Base-by-base conservation (phyloP, 2,113 vertebrate genomes). In the Melanostigma gelatinosum region DNA sequence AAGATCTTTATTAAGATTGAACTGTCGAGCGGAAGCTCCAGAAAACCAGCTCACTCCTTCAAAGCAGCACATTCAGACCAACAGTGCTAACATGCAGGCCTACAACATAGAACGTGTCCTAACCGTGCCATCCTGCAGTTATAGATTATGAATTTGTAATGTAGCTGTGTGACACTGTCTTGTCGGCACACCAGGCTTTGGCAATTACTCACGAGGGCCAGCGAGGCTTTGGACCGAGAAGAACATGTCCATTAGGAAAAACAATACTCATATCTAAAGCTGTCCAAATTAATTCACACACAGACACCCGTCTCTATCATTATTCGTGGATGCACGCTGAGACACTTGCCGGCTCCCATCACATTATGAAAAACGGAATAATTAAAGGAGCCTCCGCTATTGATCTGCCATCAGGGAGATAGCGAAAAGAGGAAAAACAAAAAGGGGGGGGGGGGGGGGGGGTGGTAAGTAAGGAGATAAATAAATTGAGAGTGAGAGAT, bases 241-340 rank as follows among this genome's bases (percentile, higher is more conserved):
- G 42, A 85, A 82, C 80, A 57, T 71, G 79, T 88, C 69, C 84
- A 83, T 91, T 89, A 81, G 86, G 42, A 82, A 89, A 86, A 90
- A 90, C 91, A 77, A 92, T 88, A 79, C 77, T 77, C 87, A 92
- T 88, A 87, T 83, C 83, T 76, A 57, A 63, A 1, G 40, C 63
- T 67, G 84, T 84, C 48, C 87, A 76, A 66, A 85, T 82, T 32
- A 80, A 36, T 85, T 58, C 73, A 83, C 74, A 9, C 61, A 32
- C 79, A 57, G 76, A 72, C 2, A 0, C 80, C 71, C 40, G 76
- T 64, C 78, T 80, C 67, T 76, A 55, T 85, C 85, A 85, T 83
- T 72, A 86, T 90, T 75, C 77, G 72, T 22, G 57, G 24, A 83
- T 5, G 18, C 42, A 67, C 3, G n/a, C 61, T 2, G 58, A 69